Conservation (phyloP, 2,888 invertebrate species). For the Aricia artaxerxes region DNA sequence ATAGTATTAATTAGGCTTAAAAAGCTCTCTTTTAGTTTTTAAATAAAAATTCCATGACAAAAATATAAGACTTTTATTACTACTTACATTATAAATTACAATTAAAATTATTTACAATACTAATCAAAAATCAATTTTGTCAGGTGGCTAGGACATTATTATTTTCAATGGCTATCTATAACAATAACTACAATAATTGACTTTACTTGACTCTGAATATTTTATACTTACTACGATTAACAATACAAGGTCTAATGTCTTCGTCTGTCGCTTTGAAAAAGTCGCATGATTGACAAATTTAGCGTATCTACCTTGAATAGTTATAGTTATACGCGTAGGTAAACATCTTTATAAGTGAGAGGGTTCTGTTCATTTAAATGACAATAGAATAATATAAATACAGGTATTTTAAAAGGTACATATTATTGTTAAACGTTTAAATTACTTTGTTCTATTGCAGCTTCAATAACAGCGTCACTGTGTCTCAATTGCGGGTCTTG, state of each 20-base stretch:
- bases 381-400: not conserved
- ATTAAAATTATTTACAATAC: constrained; percentile 29
- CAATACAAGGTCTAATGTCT: not conserved
- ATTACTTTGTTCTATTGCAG: constrained; percentile 40
- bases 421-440: not conserved
- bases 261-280: not conserved
- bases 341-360: not conserved
- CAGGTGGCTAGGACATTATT: not conserved
- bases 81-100: constrained; percentile 34
- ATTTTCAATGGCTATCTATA: not conserved
- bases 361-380: not conserved
- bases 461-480: constrained; percentile 45
- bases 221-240: not conserved
- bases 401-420: not conserved
- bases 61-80: constrained; percentile 35
- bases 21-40: constrained; percentile 42
- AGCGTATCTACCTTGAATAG: not conserved
- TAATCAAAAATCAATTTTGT: constrained; percentile 1
- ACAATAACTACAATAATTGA: not conserved
- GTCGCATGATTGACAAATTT: not conserved
- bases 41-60: constrained; percentile 35
- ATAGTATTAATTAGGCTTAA: constrained; percentile 38
- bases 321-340: not conserved
- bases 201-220: not conserved
- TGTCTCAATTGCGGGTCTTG: constrained; percentile 44